phyloP scores from a whole-genome alignment of 2,113 vertebrate species.

The Aphyosemion australe region DNA sequence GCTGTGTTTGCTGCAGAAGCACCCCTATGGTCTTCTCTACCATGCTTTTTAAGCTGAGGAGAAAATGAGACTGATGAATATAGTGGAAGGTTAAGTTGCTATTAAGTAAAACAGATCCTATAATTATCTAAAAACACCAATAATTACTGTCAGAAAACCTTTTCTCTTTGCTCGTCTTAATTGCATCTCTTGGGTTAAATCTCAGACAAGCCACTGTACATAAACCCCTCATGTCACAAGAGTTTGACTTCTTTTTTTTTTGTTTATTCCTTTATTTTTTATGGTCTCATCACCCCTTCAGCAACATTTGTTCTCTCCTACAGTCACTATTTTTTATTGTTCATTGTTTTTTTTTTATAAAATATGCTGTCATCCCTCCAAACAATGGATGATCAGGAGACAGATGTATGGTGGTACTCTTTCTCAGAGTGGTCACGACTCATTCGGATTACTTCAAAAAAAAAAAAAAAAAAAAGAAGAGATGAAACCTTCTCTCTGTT shows the following conservation, averaged over 20 bases:
- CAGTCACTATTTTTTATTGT: background rate
- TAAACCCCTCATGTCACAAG: slow-evolving; percentile 2
- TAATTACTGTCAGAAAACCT: slow-evolving; percentile 46
- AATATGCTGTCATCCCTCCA: slow-evolving; percentile 4
- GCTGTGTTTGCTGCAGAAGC: no score
- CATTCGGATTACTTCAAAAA: background rate
- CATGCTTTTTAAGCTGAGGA: background rate
- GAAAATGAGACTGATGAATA: background rate
- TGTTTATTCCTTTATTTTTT: slow-evolving; percentile 2
- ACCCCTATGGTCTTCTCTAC: no score
- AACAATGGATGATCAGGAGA: background rate
- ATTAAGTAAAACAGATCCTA: slow-evolving; percentile 26
- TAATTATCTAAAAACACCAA: slow-evolving; percentile 31
- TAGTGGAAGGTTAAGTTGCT: slow-evolving; percentile 18
- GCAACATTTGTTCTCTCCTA: background rate
- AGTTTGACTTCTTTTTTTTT: slow-evolving; percentile 7
- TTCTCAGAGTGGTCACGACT: slow-evolving; percentile 4
- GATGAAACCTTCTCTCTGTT: background rate
- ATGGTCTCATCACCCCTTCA: background rate
- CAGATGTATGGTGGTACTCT: background rate
- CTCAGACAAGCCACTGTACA: background rate
- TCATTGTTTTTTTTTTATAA: slow-evolving; percentile 12
- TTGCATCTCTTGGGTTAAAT: slow-evolving; percentile 5
- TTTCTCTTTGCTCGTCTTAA: slow-evolving; percentile 20
- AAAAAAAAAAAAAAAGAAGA: background rate